Conservation (phyloP, 1,140 invertebrate species). For the Zaprionus kolodkinae region DNA sequence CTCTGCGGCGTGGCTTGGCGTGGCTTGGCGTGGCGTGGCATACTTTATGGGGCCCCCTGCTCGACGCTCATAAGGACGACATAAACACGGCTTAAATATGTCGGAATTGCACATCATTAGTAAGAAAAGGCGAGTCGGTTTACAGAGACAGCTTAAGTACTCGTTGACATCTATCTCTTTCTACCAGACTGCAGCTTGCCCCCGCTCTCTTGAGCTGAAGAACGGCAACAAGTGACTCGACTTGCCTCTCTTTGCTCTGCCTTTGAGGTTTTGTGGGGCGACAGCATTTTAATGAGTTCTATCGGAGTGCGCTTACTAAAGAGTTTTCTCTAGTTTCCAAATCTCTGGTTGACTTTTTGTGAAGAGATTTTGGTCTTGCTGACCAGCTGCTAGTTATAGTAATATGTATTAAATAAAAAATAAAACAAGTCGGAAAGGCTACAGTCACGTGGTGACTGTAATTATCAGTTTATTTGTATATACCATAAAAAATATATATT, state of each 20-base stretch:
- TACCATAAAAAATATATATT: too few species aligned
- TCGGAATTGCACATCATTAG: slow-evolving; percentile 63
- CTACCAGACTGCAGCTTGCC: neutral
- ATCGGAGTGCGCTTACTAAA: too few species aligned
- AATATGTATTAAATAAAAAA: neutral
- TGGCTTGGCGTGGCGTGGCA: slow-evolving; percentile 39
- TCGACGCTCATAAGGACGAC: slow-evolving; percentile 23
- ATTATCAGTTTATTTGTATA: too few species aligned
- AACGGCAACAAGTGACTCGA: slow-evolving; percentile 39
- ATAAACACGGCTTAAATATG: slow-evolving; percentile 44
- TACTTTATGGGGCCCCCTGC: slow-evolving; percentile 43
- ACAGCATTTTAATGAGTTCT: slow-evolving; percentile 64
- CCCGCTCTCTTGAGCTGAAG: neutral
- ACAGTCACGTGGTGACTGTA: too few species aligned
- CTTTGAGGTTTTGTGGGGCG: slow-evolving; percentile 61
- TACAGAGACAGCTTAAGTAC: neutral
- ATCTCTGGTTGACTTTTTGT: slow-evolving; percentile 20
- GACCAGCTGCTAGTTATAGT: too few species aligned
- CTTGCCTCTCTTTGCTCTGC: slow-evolving; percentile 5
- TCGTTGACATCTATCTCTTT: slow-evolving; percentile 1
- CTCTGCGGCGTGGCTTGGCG: slow-evolving; percentile 14
- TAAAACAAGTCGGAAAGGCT: too few species aligned
- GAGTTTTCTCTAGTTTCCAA: neutral
- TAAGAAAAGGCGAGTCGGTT: slow-evolving; percentile 33
- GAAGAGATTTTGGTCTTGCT: too few species aligned